Evolutionary conservation across 92 coral and sea anemone genomes (phyloP).

Genomic region (Porites cylindrica): DNA sequence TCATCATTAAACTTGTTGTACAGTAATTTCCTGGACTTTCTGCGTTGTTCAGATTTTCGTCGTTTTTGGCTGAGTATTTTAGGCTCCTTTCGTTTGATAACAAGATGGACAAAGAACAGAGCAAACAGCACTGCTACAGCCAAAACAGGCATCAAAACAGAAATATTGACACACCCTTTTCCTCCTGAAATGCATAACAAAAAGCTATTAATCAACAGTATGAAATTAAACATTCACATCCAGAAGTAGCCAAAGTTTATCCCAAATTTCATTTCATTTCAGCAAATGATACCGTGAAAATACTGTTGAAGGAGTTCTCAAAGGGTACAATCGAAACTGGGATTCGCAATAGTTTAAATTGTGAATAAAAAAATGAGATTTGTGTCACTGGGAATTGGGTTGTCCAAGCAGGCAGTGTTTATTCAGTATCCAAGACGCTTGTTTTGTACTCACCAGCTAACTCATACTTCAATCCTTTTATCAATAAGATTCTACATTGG

Average conservation of each 20-base stretch:
- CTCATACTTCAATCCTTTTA: constrained; percentile 22
- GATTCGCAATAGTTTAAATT: too few species aligned
- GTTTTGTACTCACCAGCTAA: background rate
- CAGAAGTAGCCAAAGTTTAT: too few species aligned
- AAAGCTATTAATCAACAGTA: background rate
- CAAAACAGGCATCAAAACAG: constrained; percentile 43
- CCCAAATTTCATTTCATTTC: too few species aligned
- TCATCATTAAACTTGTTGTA: background rate
- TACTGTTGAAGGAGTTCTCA: too few species aligned
- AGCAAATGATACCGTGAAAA: too few species aligned
- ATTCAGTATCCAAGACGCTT: too few species aligned
- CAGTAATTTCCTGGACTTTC: constrained; percentile 11
- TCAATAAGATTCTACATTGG: constrained; percentile 15
- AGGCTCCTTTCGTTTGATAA: constrained; percentile 3
- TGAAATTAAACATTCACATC: too few species aligned
- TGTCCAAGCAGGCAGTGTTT: too few species aligned
- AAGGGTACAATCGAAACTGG: too few species aligned
- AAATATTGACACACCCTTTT: constrained; percentile 28
- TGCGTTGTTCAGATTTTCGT: constrained; percentile 24
- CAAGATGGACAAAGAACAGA: constrained; percentile 31
- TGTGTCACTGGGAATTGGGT: too few species aligned
- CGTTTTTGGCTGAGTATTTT: background rate
- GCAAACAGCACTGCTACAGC: constrained; percentile 37
- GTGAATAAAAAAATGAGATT: too few species aligned
- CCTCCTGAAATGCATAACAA: constrained; percentile 1